Conservation (phyloP, 1,140 invertebrate genomes). For the Epicauta chinensis region DNA sequence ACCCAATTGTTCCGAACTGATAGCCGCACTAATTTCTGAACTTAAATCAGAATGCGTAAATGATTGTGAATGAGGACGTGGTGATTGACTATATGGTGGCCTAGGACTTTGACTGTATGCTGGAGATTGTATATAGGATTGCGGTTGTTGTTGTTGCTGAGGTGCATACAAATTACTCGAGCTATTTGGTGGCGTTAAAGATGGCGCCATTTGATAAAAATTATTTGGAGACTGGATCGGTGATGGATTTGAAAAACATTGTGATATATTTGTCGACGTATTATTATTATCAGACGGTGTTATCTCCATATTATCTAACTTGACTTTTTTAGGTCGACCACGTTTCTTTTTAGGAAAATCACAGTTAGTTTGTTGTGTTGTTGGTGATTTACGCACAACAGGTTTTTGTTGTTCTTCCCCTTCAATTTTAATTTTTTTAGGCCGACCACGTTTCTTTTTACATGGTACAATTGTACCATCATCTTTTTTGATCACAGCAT, state of each 20-base stretch:
- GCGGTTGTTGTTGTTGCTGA: constrained; percentile 39
- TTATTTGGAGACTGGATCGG: constrained; percentile 48
- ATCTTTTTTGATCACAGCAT: constrained; percentile 48
- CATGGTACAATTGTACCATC: constrained; percentile 58
- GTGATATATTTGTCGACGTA: constrained; percentile 41
- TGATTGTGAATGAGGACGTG: constrained; percentile 54
- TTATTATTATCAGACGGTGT: constrained; percentile 30
- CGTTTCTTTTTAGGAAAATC: constrained; percentile 74
- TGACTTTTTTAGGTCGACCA: constrained; percentile 77
- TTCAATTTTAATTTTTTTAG: constrained; percentile 79
- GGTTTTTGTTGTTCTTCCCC: constrained; percentile 53
- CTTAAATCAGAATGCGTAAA: constrained; percentile 69
- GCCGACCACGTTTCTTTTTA: constrained; percentile 83
- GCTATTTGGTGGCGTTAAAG: constrained; percentile 37
- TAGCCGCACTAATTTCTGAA: constrained; percentile 69
- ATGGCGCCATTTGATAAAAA: constrained; percentile 41
- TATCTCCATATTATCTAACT: constrained; percentile 45
- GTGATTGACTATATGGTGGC: constrained; percentile 50
- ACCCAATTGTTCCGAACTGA: constrained; percentile 61
- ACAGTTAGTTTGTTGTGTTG: constrained; percentile 44
- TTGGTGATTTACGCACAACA: constrained; percentile 48
- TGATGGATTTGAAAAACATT: constrained; percentile 52
- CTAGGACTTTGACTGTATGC: constrained; percentile 43
- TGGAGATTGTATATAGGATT: constrained; percentile 38
- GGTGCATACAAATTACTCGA: constrained; percentile 38